A percentile compares a stretch with the other conserved stretches of the same genome.
phyloP scores from a whole-genome alignment of 53 echinoderm and acorn worm genomes.

The Echinometra lucunter region DNA sequence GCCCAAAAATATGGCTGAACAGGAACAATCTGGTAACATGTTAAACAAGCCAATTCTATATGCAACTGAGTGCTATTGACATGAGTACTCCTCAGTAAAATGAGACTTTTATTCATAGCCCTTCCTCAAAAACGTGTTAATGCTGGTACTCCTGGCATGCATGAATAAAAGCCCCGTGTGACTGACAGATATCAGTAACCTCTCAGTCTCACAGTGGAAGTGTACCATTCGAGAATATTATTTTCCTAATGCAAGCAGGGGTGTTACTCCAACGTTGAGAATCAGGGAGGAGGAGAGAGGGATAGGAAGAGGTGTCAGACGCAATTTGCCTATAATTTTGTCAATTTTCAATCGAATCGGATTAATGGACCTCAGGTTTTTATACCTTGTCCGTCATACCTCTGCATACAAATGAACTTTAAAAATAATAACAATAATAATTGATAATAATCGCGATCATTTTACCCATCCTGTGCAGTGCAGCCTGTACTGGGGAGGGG shows the following conservation, averaged over 20 bases:
- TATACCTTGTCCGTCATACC: no score
- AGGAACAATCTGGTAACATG: neutral
- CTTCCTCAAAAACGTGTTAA: neutral
- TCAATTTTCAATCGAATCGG: no score
- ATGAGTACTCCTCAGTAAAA: neutral
- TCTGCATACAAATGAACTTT: no score
- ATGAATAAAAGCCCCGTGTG: neutral
- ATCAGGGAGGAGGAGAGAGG: no score
- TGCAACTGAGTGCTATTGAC: neutral
- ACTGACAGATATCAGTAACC: neutral
- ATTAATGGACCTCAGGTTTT: no score
- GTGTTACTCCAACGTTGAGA: neutral
- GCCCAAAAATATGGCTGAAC: neutral
- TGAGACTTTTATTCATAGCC: constrained; percentile 23
- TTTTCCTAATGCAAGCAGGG: neutral
- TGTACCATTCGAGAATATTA: neutral
- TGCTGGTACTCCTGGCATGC: neutral
- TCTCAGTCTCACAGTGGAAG: neutral
- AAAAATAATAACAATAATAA: no score
- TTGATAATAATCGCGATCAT: no score
- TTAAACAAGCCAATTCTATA: neutral
- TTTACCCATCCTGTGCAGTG: no score
- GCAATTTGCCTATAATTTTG: no score
- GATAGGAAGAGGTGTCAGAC: no score
- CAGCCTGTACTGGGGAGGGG: no score